Conservation (phyloP, 1,140 invertebrate genomes). For the Meteorus sp. region DNA sequence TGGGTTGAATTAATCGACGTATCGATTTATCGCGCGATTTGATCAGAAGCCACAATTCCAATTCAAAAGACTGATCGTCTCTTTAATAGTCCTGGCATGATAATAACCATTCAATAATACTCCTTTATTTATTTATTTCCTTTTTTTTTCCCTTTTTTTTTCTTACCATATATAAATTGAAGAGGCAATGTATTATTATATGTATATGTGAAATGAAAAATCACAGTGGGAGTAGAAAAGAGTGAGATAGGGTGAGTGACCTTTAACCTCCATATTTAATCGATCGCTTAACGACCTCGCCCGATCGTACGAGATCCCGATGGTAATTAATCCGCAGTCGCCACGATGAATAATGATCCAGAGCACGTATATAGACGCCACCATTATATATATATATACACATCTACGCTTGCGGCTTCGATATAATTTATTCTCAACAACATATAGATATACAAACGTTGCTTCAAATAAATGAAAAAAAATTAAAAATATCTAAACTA, state of each 20-base stretch:
- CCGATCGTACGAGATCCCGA: slow-evolving; percentile 38
- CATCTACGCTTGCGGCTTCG: not conserved
- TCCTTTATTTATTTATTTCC: not conserved
- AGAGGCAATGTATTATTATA: no score
- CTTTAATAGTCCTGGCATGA: slow-evolving; percentile 1
- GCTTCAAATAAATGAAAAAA: not conserved
- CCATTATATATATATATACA: not conserved
- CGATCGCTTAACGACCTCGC: slow-evolving; percentile 43
- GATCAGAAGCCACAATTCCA: slow-evolving; percentile 15
- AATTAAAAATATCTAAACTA: not conserved
- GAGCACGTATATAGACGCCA: not conserved
- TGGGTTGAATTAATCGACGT: slow-evolving; percentile 7
- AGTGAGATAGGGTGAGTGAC: slow-evolving; percentile 33
- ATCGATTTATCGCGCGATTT: slow-evolving; percentile 10
- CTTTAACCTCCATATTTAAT: slow-evolving; percentile 41
- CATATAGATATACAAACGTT: not conserved
- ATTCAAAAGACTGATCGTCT: slow-evolving; percentile 6
- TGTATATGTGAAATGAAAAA: no score
- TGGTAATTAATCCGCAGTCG: slow-evolving; percentile 43
- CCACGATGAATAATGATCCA: slow-evolving; percentile 41
- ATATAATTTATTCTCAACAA: slow-evolving; percentile 1
- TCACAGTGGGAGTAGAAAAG: slow-evolving; percentile 10
- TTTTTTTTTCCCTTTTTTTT: not conserved
- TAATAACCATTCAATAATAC: not conserved
- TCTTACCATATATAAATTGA: not conserved